Percentiles rank a stretch among this genome's conserved stretches.
phyloP scores from a whole-genome alignment of 2,113 vertebrate genomes.

The Epinephelus cyanopodus region DNA sequence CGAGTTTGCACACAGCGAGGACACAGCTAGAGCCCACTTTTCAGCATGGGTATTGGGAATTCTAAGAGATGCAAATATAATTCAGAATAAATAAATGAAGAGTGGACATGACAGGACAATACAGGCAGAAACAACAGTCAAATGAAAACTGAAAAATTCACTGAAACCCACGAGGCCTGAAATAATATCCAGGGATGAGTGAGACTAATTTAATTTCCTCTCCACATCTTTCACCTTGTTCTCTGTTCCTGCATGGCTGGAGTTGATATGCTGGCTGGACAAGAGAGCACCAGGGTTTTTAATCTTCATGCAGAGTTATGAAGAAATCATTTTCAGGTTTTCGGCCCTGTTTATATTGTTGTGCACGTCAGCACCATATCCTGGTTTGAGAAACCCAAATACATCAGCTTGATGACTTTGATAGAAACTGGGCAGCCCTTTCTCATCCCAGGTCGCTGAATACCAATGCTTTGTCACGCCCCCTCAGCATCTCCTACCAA shows the following conservation, averaged over 20 bases:
- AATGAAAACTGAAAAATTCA: neutral
- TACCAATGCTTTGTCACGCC: no score
- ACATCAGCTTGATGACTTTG: neutral
- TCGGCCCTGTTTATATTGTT: neutral
- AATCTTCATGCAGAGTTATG: neutral
- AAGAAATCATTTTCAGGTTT: neutral
- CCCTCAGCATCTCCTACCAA: no score
- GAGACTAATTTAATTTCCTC: conserved; percentile 27
- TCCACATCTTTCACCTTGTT: neutral
- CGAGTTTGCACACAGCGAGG: neutral
- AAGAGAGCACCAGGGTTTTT: neutral
- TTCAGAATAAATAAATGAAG: conserved; percentile 22
- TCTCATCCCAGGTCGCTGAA: no score
- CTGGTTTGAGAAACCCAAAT: neutral
- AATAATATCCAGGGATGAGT: conserved; percentile 15
- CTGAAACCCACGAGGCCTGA: neutral
- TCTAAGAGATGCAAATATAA: neutral
- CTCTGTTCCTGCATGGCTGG: neutral
- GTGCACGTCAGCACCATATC: neutral
- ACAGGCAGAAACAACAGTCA: neutral
- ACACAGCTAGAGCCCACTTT: neutral
- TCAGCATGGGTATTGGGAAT: neutral
- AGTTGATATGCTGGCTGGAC: conserved; percentile 15
- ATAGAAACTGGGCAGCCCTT: neutral
- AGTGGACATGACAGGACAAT: conserved; percentile 7